Conservation (phyloP, 2,888 invertebrate genomes). For the Panorpa germanica region DNA sequence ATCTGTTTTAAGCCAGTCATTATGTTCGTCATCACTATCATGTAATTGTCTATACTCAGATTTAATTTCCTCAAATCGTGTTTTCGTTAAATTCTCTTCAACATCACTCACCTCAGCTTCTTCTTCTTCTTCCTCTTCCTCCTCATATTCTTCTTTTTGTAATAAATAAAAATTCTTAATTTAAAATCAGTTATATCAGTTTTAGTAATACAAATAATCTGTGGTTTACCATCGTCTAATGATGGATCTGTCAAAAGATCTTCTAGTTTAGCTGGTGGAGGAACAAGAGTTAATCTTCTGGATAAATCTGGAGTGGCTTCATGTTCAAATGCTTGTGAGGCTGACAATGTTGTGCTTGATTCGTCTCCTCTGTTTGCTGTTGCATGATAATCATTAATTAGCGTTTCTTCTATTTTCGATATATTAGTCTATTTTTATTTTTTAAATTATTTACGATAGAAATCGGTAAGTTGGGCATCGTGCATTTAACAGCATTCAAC, state of each 20-base stretch:
- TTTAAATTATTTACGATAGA: no score
- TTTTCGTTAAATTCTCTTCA: slow-evolving; percentile 19
- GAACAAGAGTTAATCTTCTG: slow-evolving; percentile 26
- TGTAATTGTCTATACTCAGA: slow-evolving; percentile 20
- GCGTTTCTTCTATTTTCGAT: no score
- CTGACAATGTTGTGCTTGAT: no score
- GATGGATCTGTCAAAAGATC: slow-evolving; percentile 21
- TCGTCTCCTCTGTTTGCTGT: no score
- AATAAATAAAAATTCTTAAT: slow-evolving; percentile 19
- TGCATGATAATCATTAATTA: no score
- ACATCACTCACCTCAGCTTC: slow-evolving; percentile 16
- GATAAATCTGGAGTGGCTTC: slow-evolving; percentile 20
- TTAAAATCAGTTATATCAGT: slow-evolving; percentile 4
- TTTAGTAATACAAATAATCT: slow-evolving; percentile 5
- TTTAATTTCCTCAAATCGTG: slow-evolving; percentile 14
- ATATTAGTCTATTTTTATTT: no score
- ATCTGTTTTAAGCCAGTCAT: not conserved
- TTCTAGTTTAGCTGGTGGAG: slow-evolving; percentile 21
- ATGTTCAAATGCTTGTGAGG: no score
- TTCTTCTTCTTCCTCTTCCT: slow-evolving; percentile 14
- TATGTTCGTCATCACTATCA: slow-evolving; percentile 28
- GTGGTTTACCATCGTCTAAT: no score
- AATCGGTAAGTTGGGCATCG: no score
- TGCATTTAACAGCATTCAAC: no score
- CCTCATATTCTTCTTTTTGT: slow-evolving; percentile 11